Percentiles rank a stretch among this genome's conserved stretches.
These are phyloP conservation scores for Sminthurinus aureus DNA, from an alignment of 2,888 invertebrate species.

Conservation along the genomic window DNA sequence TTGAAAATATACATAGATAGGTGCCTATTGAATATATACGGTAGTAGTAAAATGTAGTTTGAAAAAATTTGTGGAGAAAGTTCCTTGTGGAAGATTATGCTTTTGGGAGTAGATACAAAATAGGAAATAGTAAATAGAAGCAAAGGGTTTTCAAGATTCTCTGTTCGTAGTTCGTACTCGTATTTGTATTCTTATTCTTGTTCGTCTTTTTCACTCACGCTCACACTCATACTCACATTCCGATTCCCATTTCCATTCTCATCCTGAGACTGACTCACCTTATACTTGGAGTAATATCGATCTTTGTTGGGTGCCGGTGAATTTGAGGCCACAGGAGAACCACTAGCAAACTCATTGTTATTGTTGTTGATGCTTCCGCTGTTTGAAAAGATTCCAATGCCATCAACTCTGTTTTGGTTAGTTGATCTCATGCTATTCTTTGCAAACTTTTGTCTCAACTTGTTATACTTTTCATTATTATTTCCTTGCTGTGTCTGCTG, in stretches of 20 bases:
- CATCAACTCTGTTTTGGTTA: conserved; percentile 40
- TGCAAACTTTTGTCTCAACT: conserved; percentile 46
- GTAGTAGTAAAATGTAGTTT: neutral
- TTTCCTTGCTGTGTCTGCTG: conserved; percentile 60
- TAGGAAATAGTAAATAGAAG: no score
- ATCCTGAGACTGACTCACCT: conserved; percentile 66
- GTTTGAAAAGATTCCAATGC: conserved; percentile 49
- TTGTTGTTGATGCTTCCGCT: conserved; percentile 38
- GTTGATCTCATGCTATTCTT: conserved; percentile 37
- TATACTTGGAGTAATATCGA: conserved; percentile 67
- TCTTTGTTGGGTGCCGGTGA: conserved; percentile 61
- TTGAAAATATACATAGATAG: neutral
- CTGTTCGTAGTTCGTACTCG: neutral
- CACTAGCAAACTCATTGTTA: conserved; percentile 52
- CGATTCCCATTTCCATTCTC: neutral
- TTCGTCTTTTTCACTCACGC: neutral
- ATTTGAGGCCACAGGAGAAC: conserved; percentile 51
- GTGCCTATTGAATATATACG: neutral
- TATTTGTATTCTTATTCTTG: neutral
- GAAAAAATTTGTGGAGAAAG: neutral
- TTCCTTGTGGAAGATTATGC: neutral
- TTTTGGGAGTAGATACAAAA: no score
- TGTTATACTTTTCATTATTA: conserved; percentile 49
- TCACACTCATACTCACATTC: neutral
- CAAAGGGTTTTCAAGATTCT: neutral